A percentile compares a stretch with the other conserved stretches of the same genome.
Evolutionary conservation across 2,113 vertebrate genomes (phyloP).

Genomic region (Gobius niger): DNA sequence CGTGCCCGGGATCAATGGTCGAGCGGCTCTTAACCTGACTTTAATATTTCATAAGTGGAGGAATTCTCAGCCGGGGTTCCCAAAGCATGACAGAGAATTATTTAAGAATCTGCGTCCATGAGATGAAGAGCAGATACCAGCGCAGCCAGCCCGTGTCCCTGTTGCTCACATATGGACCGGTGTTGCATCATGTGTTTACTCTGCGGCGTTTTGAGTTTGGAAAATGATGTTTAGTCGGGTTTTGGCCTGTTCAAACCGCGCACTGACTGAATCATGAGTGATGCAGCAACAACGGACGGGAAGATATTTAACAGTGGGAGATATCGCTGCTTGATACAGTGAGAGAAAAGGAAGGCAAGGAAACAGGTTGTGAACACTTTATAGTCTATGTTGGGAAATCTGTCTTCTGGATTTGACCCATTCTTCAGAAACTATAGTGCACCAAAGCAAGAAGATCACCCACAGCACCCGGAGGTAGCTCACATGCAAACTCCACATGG

Average conservation of each 20-base stretch:
- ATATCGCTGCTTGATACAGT: not conserved
- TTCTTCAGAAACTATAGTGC: too few species aligned
- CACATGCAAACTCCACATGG: too few species aligned
- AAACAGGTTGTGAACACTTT: not conserved
- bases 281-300: not conserved
- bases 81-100: slow-evolving; percentile 69
- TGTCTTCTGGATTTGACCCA: too few species aligned
- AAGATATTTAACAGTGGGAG: not conserved
- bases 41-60: slow-evolving; percentile 67
- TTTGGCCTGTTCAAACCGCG: not conserved
- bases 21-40: slow-evolving; percentile 52
- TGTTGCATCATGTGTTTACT: slow-evolving; percentile 52
- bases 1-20: slow-evolving; percentile 48
- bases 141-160: slow-evolving; percentile 26
- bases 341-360: not conserved
- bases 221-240: slow-evolving; percentile 27
- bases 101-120: slow-evolving; percentile 43
- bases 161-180: slow-evolving; percentile 39
- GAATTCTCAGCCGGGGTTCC: slow-evolving; percentile 41
- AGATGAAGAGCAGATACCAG: slow-evolving; percentile 17
- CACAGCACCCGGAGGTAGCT: too few species aligned
- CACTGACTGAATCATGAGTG: not conserved
- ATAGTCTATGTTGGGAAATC: too few species aligned
- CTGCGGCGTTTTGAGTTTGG: slow-evolving; percentile 29
- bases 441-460: too few species aligned